phyloP scores from a whole-genome alignment of 2,888 invertebrate genomes.

The Polymixis lichenea region DNA sequence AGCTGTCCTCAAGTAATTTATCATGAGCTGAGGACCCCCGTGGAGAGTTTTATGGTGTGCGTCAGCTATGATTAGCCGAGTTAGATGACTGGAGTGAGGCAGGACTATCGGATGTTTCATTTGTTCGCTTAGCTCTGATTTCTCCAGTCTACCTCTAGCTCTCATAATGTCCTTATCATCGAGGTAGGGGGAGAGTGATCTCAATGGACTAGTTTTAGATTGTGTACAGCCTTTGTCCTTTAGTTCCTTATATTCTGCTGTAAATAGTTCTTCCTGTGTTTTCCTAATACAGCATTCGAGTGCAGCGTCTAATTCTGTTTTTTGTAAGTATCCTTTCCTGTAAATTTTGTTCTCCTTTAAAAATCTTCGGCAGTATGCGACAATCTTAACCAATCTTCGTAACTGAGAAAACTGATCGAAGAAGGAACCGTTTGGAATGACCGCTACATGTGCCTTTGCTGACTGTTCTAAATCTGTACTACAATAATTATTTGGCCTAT shows the following conservation, averaged over 20 bases:
- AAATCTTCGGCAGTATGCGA: conserved; percentile 20
- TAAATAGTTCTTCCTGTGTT: conserved; percentile 11
- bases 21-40: too few species aligned
- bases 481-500: neutral
- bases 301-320: conserved; percentile 1
- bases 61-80: too few species aligned
- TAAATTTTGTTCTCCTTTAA: conserved; percentile 17
- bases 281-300: conserved; percentile 5
- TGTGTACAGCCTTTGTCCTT: neutral
- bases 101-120: too few species aligned
- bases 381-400: conserved; percentile 4
- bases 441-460: neutral
- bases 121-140: too few species aligned
- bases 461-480: conserved; percentile 3
- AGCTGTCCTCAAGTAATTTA: too few species aligned
- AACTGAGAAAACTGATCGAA: conserved; percentile 1
- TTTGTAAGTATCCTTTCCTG: conserved; percentile 11
- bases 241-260: conserved; percentile 7
- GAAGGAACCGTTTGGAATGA: neutral
- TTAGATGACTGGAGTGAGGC: too few species aligned
- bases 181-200: neutral
- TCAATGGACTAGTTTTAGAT: neutral
- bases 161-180: too few species aligned
- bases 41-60: too few species aligned
- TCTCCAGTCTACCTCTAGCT: too few species aligned